Percentiles rank a stretch among this genome's conserved stretches.
These are phyloP conservation scores for Argyrosomus regius DNA, from an alignment of 2,797 vertebrate species.

Conservation along the genomic window DNA sequence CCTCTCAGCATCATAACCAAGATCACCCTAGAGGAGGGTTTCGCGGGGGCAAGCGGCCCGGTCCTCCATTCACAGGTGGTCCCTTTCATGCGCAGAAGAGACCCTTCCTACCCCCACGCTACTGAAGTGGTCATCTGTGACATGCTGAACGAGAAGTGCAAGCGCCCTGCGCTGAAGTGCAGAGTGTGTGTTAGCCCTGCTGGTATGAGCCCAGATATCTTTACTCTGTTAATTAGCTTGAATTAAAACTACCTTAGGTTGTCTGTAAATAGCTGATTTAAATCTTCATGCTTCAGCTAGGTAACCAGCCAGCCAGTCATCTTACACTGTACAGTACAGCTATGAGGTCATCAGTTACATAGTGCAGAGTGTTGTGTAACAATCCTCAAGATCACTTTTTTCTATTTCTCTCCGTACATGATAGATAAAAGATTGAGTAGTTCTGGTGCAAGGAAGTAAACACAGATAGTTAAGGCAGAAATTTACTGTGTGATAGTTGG, in stretches of 20 bases:
- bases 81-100: slow-evolving; percentile 93
- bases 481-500: slow-evolving; percentile 33
- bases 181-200: slow-evolving; percentile 78
- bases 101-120: slow-evolving; percentile 95
- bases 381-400: slow-evolving; percentile 34
- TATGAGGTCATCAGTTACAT: slow-evolving; percentile 51
- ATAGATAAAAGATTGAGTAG: slow-evolving; percentile 38
- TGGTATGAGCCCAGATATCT: slow-evolving; percentile 81
- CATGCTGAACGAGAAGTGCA: slow-evolving; percentile 69
- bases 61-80: slow-evolving; percentile 86
- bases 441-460: slow-evolving; percentile 41
- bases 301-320: slow-evolving; percentile 50
- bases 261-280: slow-evolving; percentile 77
- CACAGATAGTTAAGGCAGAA: slow-evolving; percentile 40
- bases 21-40: slow-evolving; percentile 81
- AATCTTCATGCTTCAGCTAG: slow-evolving; percentile 56
- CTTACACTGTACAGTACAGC: slow-evolving; percentile 59
- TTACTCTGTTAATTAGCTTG: slow-evolving; percentile 71
- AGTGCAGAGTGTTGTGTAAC: slow-evolving; percentile 64
- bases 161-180: slow-evolving; percentile 47
- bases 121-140: slow-evolving; percentile 85
- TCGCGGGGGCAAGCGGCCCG: slow-evolving; percentile 88
- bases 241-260: slow-evolving; percentile 68
- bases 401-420: slow-evolving; percentile 32
- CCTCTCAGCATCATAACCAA: slow-evolving; percentile 81